Conservation (phyloP, 2,888 invertebrate genomes). For the Hemithea aestivaria region DNA sequence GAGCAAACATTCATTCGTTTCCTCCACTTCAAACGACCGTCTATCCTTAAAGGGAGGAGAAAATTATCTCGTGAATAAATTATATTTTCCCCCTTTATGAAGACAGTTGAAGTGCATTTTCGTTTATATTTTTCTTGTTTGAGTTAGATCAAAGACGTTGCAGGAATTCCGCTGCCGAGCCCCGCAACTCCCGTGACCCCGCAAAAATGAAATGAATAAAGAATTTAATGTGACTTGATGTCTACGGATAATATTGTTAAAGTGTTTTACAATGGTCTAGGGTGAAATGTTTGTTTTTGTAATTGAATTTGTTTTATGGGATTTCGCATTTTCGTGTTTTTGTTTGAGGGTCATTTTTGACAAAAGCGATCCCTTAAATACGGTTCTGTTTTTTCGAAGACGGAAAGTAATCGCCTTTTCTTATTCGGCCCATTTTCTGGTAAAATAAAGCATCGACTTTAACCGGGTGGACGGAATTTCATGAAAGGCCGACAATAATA, state of each 20-base stretch:
- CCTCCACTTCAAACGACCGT: constrained; percentile 61
- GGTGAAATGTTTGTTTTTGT: constrained; percentile 62
- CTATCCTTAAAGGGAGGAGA: constrained; percentile 67
- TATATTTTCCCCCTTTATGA: constrained; percentile 76
- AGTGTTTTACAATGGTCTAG: constrained; percentile 62
- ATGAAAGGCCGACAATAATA: constrained; percentile 13
- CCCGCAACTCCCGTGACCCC: constrained; percentile 48
- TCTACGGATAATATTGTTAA: constrained; percentile 67
- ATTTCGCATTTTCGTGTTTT: constrained; percentile 40
- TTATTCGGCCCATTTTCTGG: no score
- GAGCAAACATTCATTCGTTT: constrained; percentile 65
- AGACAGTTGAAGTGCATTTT: constrained; percentile 77
- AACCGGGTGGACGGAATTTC: constrained; percentile 4
- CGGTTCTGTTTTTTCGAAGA: no score
- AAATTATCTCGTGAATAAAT: constrained; percentile 79
- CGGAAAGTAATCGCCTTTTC: no score
- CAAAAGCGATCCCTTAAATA: not conserved
- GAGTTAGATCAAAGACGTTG: constrained; percentile 71
- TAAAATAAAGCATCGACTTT: not conserved
- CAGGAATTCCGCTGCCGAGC: constrained; percentile 58
- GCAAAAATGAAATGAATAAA: constrained; percentile 73
- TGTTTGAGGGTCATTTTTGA: constrained; percentile 6
- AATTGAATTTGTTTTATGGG: constrained; percentile 57
- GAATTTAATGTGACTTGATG: constrained; percentile 75
- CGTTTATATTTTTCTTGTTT: constrained; percentile 67